Evolutionary conservation across 2,797 vertebrate species (phyloP).

Genomic region (Coracias cyanogaster): DNA sequence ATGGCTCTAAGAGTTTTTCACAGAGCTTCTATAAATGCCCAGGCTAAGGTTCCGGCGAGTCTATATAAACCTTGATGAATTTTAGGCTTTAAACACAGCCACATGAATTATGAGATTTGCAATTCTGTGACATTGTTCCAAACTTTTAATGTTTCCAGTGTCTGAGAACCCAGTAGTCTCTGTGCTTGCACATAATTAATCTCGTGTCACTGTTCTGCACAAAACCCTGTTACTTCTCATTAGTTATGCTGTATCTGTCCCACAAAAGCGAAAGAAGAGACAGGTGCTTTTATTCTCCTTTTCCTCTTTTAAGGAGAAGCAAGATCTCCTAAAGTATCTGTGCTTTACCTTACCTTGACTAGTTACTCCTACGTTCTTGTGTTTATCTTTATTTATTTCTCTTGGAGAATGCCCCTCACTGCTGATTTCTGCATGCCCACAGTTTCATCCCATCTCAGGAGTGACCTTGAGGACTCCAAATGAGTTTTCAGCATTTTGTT

Average conservation of each 20-base stretch:
- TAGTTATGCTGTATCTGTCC: not conserved
- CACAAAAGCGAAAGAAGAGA: not conserved
- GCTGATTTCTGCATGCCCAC: not conserved
- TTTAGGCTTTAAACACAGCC: not conserved
- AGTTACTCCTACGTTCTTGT: not conserved
- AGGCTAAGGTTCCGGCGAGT: not conserved
- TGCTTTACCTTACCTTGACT: not conserved
- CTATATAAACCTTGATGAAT: not conserved
- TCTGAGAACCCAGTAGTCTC: not conserved
- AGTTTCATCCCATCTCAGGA: not conserved
- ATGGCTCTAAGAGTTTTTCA: not conserved
- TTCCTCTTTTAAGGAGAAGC: not conserved
- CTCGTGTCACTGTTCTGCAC: not conserved
- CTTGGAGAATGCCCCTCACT: not conserved
- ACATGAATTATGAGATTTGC: not conserved
- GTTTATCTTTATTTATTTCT: not conserved
- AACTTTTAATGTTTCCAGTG: not conserved
- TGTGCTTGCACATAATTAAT: not conserved
- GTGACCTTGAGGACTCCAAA: slow-evolving; percentile 20
- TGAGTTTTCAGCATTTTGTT: slow-evolving; percentile 33
- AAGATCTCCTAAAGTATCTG: not conserved
- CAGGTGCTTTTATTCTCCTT: not conserved
- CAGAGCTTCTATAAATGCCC: not conserved
- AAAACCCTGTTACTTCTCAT: not conserved
- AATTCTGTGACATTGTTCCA: not conserved